Evolutionary conservation across 2,888 invertebrate species (phyloP).

Genomic region (Erynnis tages): DNA sequence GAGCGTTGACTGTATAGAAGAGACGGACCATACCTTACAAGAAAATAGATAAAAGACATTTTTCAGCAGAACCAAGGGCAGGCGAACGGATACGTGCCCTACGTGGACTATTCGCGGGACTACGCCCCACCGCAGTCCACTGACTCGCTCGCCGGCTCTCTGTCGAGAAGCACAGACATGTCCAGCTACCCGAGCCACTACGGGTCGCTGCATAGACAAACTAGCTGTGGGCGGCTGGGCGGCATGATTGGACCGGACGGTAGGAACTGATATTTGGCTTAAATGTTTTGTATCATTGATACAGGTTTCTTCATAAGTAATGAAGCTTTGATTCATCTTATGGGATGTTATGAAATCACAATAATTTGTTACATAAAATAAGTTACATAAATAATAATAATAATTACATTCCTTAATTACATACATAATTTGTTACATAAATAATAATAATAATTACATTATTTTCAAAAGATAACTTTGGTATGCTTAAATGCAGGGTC

Average conservation of each 20-base stretch:
- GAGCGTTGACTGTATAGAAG: too few species aligned
- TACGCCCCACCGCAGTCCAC: conserved; percentile 88
- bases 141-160: conserved; percentile 60
- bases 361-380: too few species aligned
- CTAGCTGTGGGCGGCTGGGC: conserved; percentile 59
- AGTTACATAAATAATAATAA: too few species aligned
- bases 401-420: too few species aligned
- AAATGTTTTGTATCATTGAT: neutral
- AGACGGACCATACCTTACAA: too few species aligned
- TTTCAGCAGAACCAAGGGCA: conserved; percentile 68
- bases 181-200: conserved; percentile 58
- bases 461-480: too few species aligned
- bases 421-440: too few species aligned
- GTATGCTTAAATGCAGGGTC: too few species aligned
- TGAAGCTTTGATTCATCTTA: neutral
- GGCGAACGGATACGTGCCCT: conserved; percentile 93
- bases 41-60: too few species aligned
- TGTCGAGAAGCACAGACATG: conserved; percentile 63
- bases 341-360: too few species aligned
- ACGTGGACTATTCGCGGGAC: conserved; percentile 93
- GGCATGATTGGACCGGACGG: conserved; percentile 69
- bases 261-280: conserved; percentile 37
- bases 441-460: too few species aligned
- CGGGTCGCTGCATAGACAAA: conserved; percentile 59
- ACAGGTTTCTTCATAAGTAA: neutral